These are phyloP conservation scores for Terrapene triunguis DNA, from an alignment of 2,113 vertebrate species.

Conservation along the genomic window DNA sequence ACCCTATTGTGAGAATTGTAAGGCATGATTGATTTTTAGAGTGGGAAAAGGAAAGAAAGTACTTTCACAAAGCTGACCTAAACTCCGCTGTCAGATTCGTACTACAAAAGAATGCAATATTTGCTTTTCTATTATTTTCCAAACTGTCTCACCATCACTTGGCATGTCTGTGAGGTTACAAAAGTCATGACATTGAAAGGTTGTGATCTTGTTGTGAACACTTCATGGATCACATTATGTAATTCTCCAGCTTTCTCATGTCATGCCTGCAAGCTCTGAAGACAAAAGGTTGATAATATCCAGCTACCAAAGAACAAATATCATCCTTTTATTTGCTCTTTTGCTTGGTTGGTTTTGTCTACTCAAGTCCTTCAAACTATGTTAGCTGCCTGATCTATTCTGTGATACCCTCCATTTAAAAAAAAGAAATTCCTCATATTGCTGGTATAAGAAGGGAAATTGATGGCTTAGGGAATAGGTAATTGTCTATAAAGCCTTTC, in stretches of 20 bases:
- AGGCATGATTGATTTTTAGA: background rate
- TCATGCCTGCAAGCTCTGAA: background rate
- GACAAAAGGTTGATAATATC: background rate
- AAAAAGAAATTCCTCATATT: background rate
- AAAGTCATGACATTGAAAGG: background rate
- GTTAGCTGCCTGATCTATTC: background rate
- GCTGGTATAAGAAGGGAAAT: background rate
- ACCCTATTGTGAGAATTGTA: background rate
- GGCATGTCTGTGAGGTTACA: background rate
- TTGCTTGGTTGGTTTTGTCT: background rate
- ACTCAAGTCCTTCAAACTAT: background rate
- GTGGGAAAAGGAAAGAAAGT: background rate
- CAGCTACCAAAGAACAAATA: background rate
- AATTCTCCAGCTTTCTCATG: background rate
- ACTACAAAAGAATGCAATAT: background rate
- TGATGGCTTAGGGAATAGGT: background rate
- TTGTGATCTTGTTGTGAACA: background rate
- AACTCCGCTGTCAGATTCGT: background rate
- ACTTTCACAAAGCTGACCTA: accelerated
- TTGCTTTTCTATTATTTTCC: background rate
- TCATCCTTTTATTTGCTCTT: background rate
- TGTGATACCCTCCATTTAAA: background rate
- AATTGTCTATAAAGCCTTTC: background rate
- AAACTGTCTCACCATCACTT: background rate
- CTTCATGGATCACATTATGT: background rate